Base-by-base conservation (phyloP, 2,797 vertebrate genomes). In the Acrocephalus scirpaceus region DNA sequence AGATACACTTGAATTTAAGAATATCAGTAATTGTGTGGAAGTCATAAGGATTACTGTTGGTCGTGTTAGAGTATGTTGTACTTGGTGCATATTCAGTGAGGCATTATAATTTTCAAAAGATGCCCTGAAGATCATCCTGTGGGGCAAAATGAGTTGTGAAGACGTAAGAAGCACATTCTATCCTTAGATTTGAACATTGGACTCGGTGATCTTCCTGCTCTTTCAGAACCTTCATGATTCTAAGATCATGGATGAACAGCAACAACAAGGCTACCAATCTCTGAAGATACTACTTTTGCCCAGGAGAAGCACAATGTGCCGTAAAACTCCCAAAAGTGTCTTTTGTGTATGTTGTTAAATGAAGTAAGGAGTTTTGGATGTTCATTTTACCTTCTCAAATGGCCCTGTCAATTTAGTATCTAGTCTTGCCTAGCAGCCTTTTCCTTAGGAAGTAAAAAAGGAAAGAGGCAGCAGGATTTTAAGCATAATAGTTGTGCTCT, bases 311-410 rank as follows among this genome's bases (percentile, higher is more conserved):
- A 61, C 70, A 88, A 44, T 17, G 5, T 36, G 11, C 17, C 19
- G 48, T n/a, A 32, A 60, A 64, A 11, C 3, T 0, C 3, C 4
- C 7, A 1, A 17, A 73, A 30, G 32, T 62, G 20, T 36, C 17
- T 44, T 57, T 20, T 61, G 5, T 29, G 4, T 32, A 13, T 16
- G 34, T 45, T 57, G n/a, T n/a, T 42, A 70, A 77, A 86, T 10
- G 5, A 82, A 19, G 32, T 22, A 14, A 47, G 36, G 16, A 67
- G 23, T 34, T 56, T 42, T 70, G 26, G 45, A 21, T 61, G 42
- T 38, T 38, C 9, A 45, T 36, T 25, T 85, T 92, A 69, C 18
- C 5, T 93, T 92, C 79, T 71, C 20, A 81, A 75, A 90, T 30
- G 11, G 11, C 53, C 23, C 6, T 20, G 20, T 29, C 36, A 85